phyloP scores from a whole-genome alignment of 2,797 vertebrate species.

The Semaprochilodus insignis region DNA sequence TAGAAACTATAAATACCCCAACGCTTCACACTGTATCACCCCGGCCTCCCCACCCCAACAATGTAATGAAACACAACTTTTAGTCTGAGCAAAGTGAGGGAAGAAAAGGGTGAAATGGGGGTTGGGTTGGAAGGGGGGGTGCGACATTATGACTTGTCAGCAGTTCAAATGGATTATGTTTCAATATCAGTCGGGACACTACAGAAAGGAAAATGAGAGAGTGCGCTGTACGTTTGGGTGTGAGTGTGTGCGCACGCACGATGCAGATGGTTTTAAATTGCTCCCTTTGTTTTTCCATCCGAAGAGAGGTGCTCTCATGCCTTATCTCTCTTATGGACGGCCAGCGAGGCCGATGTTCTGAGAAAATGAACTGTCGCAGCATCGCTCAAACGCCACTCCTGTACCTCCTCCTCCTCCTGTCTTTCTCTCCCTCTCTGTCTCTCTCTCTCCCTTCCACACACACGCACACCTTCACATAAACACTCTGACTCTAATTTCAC shows the following conservation, averaged over 20 bases:
- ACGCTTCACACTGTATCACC: neutral
- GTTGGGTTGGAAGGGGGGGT: conserved; percentile 27
- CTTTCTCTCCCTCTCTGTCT: neutral
- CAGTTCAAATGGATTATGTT: conserved; percentile 84
- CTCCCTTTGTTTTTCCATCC: conserved; percentile 84
- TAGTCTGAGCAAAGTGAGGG: conserved; percentile 68
- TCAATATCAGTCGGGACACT: conserved; percentile 82
- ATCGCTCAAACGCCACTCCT: conserved; percentile 69
- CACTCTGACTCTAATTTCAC: conserved; percentile 51
- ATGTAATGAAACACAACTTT: conserved; percentile 69
- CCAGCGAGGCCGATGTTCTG: conserved; percentile 77
- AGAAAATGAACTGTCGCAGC: conserved; percentile 84
- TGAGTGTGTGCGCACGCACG: conserved; percentile 62
- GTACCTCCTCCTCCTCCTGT: conserved; percentile 53
- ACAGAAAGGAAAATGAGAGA: conserved; percentile 54
- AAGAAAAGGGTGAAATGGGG: conserved; percentile 48
- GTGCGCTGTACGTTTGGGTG: conserved; percentile 30
- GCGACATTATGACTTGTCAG: conserved; percentile 80
- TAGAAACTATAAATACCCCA: conserved; percentile 26
- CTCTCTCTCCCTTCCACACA: neutral
- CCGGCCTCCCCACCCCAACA: conserved; percentile 35
- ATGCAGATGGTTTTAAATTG: conserved; percentile 86
- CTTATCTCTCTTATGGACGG: conserved; percentile 76
- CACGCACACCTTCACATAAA: conserved; percentile 45
- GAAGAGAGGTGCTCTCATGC: conserved; percentile 76